Evolutionary conservation across 53 echinoderm and acorn worm genomes (phyloP).

Genomic region (Apostichopus leukothele): DNA sequence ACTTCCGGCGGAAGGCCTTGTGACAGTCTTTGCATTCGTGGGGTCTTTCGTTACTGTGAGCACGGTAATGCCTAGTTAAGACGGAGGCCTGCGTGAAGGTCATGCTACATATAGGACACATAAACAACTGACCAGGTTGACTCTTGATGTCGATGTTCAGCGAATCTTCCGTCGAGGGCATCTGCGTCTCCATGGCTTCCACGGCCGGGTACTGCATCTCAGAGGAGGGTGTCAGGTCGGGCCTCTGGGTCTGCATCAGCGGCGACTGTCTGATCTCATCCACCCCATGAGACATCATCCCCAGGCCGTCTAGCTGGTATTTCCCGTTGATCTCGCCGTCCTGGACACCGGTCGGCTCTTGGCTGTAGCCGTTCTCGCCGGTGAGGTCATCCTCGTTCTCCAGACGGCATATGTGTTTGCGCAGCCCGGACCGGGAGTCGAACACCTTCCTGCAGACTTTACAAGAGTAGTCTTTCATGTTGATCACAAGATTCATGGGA

Average conservation of each 20-base stretch:
- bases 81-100: constrained; percentile 92
- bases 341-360: not conserved
- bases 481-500: constrained; percentile 57
- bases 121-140: constrained; percentile 41
- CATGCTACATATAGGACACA: constrained; percentile 88
- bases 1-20: constrained; percentile 92
- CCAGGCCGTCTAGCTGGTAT: not conserved
- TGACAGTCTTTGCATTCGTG: constrained; percentile 94
- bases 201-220: constrained; percentile 34
- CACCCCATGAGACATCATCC: not conserved
- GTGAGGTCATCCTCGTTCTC: constrained; percentile 53
- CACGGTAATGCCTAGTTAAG: constrained; percentile 85
- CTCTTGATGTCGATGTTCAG: constrained; percentile 42
- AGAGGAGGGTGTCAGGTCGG: not conserved
- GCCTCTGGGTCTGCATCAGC: constrained; percentile 8
- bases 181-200: constrained; percentile 25
- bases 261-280: constrained; percentile 38
- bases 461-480: constrained; percentile 79
- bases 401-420: constrained; percentile 85
- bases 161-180: not conserved
- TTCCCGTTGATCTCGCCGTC: not conserved
- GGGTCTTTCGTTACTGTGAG: constrained; percentile 95
- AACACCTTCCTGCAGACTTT: constrained; percentile 89
- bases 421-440: constrained; percentile 79
- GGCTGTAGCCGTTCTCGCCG: constrained; percentile 3